Percentiles rank a stretch among this genome's conserved stretches.
Conservation (phyloP, 1,140 invertebrate genomes). For the Cataglyphis hispanica region DNA sequence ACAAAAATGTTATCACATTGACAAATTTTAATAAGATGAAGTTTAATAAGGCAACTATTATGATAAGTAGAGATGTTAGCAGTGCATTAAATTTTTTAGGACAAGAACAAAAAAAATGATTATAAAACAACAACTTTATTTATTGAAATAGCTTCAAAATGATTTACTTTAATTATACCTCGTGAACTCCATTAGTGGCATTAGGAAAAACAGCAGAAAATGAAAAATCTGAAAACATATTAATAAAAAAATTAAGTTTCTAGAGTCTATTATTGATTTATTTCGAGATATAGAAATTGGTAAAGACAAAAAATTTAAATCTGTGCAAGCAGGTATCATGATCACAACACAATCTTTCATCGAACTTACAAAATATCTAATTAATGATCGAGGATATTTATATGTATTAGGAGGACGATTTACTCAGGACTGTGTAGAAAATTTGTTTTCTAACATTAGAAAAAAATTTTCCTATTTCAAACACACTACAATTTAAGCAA, state of each 20-base stretch:
- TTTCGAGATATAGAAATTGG: background rate
- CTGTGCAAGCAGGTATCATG: background rate
- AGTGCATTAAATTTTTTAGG: conserved; percentile 10
- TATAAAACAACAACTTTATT: conserved; percentile 6
- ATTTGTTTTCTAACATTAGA: background rate
- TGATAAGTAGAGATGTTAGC: conserved; percentile 10
- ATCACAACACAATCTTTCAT: background rate
- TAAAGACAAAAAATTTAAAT: background rate
- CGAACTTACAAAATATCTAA: conserved; percentile 8
- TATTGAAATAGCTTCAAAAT: conserved; percentile 20
- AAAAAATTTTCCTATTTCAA: conserved; percentile 10
- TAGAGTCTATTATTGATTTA: background rate
- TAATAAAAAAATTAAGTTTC: background rate
- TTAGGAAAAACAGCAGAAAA: background rate
- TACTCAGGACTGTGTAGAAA: background rate
- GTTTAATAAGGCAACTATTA: background rate
- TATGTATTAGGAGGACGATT: conserved; percentile 5
- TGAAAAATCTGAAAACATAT: background rate
- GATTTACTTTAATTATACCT: conserved; percentile 1
- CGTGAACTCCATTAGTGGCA: background rate
- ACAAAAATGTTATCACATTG: background rate
- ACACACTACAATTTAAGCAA: background rate
- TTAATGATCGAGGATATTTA: background rate
- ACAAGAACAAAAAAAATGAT: background rate
- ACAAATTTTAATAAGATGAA: conserved; percentile 6